These are phyloP conservation scores for Poecilia wingei DNA, from an alignment of 2,797 vertebrate species.

Conservation along the genomic window DNA sequence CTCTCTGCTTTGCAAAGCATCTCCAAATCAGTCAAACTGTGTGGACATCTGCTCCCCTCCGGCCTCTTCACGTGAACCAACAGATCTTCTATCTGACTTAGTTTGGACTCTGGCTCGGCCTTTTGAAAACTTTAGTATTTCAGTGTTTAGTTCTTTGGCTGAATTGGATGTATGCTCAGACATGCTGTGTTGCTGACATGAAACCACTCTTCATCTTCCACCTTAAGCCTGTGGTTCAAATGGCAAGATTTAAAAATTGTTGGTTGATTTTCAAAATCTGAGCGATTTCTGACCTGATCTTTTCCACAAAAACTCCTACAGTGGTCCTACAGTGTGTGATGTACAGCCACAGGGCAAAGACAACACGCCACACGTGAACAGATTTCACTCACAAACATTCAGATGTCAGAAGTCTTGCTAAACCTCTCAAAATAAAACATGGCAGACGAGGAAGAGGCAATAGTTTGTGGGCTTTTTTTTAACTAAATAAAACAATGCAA, in stretches of 20 bases:
- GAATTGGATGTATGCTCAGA: neutral
- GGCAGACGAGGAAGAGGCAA: neutral
- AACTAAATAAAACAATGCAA: neutral
- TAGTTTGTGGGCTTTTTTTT: neutral
- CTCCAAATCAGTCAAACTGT: neutral
- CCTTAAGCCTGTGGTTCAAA: neutral
- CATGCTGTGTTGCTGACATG: neutral
- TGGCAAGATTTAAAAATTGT: neutral
- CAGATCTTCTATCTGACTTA: neutral
- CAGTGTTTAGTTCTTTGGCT: neutral
- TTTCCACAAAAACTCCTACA: too few relatives aligned
- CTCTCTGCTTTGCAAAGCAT: neutral
- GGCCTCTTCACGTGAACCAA: neutral
- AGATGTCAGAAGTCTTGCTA: too few relatives aligned
- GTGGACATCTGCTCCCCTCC: neutral
- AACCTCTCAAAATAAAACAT: too few relatives aligned
- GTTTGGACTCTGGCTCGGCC: neutral
- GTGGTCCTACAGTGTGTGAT: too few relatives aligned
- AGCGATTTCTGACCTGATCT: too few relatives aligned
- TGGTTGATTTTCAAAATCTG: neutral
- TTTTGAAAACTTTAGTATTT: neutral
- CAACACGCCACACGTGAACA: too few relatives aligned
- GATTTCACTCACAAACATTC: too few relatives aligned
- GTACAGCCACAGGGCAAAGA: too few relatives aligned
- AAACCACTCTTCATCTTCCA: neutral